Conservation (phyloP, 2,888 invertebrate species). For the Caenorhabditis sp. region DNA sequence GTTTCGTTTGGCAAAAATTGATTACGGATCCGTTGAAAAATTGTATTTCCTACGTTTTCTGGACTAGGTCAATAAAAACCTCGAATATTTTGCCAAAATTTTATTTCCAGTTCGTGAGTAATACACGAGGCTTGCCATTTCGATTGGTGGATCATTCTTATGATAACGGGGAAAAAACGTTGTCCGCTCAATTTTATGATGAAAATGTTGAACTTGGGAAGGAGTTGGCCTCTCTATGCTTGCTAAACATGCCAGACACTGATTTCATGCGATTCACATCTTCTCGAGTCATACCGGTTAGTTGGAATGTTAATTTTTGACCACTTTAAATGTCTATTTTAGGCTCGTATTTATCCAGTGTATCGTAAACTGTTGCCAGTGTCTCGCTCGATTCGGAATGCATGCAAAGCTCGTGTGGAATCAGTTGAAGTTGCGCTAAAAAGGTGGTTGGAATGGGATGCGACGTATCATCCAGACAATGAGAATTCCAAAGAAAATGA, state of each 20-base stretch:
- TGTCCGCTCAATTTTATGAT: background rate
- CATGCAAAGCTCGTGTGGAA: background rate
- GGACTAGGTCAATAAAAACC: too few relatives aligned
- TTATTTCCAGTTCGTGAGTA: background rate
- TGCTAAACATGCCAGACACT: background rate
- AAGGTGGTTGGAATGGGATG: background rate
- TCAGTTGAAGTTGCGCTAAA: background rate
- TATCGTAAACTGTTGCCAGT: background rate
- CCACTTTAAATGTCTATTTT: background rate
- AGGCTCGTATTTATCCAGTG: background rate
- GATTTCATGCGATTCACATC: background rate
- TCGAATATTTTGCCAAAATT: too few relatives aligned
- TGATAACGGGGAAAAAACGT: background rate
- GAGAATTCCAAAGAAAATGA: background rate
- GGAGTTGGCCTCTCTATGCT: background rate
- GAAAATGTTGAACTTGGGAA: background rate
- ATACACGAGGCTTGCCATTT: background rate
- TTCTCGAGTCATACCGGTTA: background rate
- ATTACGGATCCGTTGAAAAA: too few relatives aligned
- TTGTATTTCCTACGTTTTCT: too few relatives aligned
- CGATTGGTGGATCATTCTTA: background rate
- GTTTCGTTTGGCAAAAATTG: too few relatives aligned
- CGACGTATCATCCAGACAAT: background rate
- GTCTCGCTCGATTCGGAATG: background rate
- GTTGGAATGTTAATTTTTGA: background rate